Conservation (phyloP, 2,888 invertebrate genomes). For the Melanargia galathea region DNA sequence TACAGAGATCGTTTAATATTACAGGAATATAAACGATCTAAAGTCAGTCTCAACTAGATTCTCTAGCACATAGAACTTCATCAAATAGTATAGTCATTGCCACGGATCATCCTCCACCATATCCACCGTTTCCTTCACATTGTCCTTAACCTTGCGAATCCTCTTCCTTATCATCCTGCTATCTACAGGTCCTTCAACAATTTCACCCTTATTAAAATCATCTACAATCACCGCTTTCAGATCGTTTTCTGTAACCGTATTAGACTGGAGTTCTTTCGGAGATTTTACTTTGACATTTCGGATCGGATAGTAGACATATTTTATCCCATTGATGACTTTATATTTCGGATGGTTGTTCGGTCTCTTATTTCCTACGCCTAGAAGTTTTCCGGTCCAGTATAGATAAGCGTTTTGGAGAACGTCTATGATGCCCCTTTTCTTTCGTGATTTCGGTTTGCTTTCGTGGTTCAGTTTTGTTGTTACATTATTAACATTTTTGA, state of each 20-base stretch:
- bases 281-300: slow-evolving; percentile 53
- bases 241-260: slow-evolving; percentile 34
- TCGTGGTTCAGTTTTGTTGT: slow-evolving; percentile 28
- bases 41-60: slow-evolving; percentile 69
- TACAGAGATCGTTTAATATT: slow-evolving; percentile 28
- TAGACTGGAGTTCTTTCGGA: slow-evolving; percentile 50
- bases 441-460: slow-evolving; percentile 51
- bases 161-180: slow-evolving; percentile 63
- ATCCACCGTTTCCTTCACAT: slow-evolving; percentile 64
- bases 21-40: slow-evolving; percentile 65
- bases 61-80: slow-evolving; percentile 71
- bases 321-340: slow-evolving; percentile 65
- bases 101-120: slow-evolving; percentile 72
- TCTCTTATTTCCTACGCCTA: slow-evolving; percentile 56
- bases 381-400: slow-evolving; percentile 63
- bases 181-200: slow-evolving; percentile 61
- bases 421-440: slow-evolving; percentile 63
- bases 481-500: slow-evolving; percentile 45
- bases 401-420: slow-evolving; percentile 62
- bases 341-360: slow-evolving; percentile 55
- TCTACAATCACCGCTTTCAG: slow-evolving; percentile 56
- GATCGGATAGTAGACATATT: slow-evolving; percentile 65
- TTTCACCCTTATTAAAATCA: slow-evolving; percentile 74
- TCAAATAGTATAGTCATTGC: slow-evolving; percentile 78
- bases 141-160: slow-evolving; percentile 62